These are phyloP conservation scores for Mus caroli DNA, from an alignment of 2,797 vertebrate genomes.

Conservation along the genomic window DNA sequence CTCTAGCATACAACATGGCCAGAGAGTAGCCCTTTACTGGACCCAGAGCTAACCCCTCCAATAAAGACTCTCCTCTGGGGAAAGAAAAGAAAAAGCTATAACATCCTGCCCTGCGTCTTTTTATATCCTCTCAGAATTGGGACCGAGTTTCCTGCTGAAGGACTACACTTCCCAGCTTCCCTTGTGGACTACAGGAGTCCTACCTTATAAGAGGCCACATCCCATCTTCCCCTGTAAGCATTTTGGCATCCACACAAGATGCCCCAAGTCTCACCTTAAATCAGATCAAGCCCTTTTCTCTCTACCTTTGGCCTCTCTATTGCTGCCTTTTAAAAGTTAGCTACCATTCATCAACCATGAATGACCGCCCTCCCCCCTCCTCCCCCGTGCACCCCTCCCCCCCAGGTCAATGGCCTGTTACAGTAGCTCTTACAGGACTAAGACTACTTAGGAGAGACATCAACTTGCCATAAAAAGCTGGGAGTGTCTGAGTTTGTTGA, in stretches of 20 bases:
- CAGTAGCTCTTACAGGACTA: not conserved
- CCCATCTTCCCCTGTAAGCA: not conserved
- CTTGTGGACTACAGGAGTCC: not conserved
- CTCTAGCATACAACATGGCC: not conserved
- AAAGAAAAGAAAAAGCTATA: not conserved
- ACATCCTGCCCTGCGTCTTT: not conserved
- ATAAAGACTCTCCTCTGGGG: not conserved
- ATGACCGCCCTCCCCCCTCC: not conserved
- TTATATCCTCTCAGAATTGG: not conserved
- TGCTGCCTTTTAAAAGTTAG: not conserved
- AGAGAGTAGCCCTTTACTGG: not conserved
- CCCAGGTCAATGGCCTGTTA: not conserved
- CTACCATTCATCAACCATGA: not conserved
- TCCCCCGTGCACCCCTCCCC: too few species aligned
- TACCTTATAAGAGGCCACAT: not conserved
- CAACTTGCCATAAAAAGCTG: not conserved
- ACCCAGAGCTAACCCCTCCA: not conserved
- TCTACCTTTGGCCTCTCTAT: not conserved
- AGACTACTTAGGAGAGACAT: not conserved
- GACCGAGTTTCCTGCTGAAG: not conserved
- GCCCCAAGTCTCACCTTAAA: not conserved
- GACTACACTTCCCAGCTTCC: not conserved
- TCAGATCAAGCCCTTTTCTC: not conserved
- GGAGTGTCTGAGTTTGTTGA: not conserved
- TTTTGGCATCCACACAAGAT: not conserved